Percentiles rank a stretch among this genome's conserved stretches.
Conservation (phyloP, 2,888 invertebrate genomes). For the Hyposoter didymator region DNA sequence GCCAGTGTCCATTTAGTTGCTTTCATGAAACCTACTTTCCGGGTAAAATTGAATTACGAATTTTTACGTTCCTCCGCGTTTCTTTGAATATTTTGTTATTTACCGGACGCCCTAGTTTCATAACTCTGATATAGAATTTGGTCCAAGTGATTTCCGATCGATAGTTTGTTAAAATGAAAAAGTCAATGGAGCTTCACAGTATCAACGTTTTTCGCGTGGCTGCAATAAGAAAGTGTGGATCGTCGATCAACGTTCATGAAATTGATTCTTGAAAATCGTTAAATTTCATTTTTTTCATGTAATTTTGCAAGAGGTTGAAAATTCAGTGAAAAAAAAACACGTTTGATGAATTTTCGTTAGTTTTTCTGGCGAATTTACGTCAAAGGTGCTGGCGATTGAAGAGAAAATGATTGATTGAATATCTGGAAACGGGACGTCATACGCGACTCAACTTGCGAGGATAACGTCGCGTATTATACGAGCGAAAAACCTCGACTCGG, state of each 20-base stretch:
- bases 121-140: background rate
- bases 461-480: slow-evolving; percentile 61
- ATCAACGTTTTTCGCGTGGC: background rate
- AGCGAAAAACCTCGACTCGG: slow-evolving; percentile 79
- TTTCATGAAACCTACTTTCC: background rate
- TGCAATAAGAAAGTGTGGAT: background rate
- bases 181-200: background rate
- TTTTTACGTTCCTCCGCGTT: background rate
- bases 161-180: background rate
- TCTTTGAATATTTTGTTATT: background rate
- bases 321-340: background rate
- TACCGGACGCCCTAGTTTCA: background rate
- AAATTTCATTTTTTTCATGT: background rate
- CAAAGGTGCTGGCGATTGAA: background rate
- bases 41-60: background rate
- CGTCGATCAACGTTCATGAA: background rate
- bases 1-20: background rate
- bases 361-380: background rate
- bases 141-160: background rate
- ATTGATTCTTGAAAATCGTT: background rate
- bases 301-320: background rate
- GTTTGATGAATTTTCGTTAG: background rate
- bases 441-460: slow-evolving; percentile 48
- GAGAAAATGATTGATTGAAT: slow-evolving; percentile 7
- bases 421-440: slow-evolving; percentile 30